These are phyloP conservation scores for Tadarida brasiliensis DNA, from an alignment of 2,797 vertebrate genomes.

Conservation along the genomic window DNA sequence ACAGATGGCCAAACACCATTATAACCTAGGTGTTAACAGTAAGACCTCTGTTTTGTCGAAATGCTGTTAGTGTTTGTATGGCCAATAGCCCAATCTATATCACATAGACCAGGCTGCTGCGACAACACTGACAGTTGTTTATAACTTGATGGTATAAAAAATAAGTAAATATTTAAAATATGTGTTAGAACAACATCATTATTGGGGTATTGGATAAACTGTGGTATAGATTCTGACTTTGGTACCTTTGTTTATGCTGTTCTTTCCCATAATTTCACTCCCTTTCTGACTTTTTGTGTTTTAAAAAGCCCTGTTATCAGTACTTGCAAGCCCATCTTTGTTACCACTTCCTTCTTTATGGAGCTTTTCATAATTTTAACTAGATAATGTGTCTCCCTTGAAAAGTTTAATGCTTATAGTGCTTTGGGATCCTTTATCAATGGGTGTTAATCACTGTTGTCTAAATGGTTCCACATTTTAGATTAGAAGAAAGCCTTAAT, in stretches of 20 bases:
- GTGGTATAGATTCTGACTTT: constrained; percentile 38
- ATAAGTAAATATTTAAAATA: constrained; percentile 30
- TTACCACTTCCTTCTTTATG: neutral
- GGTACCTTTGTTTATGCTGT: neutral
- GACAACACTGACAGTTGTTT: neutral
- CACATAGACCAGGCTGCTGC: neutral
- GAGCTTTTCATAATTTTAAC: neutral
- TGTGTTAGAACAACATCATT: neutral
- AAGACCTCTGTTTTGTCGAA: neutral
- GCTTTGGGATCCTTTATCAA: neutral
- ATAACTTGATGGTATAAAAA: neutral
- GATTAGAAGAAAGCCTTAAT: neutral
- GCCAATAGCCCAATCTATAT: neutral
- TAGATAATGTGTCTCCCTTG: neutral
- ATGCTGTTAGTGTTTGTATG: neutral
- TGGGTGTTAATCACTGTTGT: neutral
- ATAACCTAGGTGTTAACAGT: neutral
- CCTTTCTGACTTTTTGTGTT: neutral
- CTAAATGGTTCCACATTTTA: constrained; percentile 43
- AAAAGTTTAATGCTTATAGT: neutral
- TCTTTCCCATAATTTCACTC: neutral
- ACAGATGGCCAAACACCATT: neutral
- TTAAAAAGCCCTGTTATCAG: neutral
- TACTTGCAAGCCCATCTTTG: neutral
- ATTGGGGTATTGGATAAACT: neutral